Conservation (phyloP, 1,140 invertebrate species). For the Drosophila repletoides region DNA sequence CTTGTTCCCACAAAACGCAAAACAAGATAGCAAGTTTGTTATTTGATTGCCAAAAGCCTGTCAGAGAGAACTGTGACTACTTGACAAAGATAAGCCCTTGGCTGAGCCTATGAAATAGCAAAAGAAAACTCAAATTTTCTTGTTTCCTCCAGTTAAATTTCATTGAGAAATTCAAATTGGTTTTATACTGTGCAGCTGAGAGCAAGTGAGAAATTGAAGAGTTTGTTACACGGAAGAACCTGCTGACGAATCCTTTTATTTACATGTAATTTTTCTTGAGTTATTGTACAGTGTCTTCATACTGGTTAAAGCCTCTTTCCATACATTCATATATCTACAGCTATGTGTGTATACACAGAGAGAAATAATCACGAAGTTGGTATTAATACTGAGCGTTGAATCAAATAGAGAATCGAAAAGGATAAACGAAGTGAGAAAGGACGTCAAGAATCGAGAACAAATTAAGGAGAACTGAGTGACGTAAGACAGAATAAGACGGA, state of each 20-base stretch:
- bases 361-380: too few relatives aligned
- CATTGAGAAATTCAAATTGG: conserved; percentile 4
- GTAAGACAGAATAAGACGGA: too few relatives aligned
- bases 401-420: too few relatives aligned
- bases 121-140: neutral
- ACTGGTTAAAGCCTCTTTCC: conserved; percentile 10
- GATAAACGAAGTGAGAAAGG: too few relatives aligned
- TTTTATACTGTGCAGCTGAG: too few relatives aligned
- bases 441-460: too few relatives aligned
- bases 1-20: conserved; percentile 17
- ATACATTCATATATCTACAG: too few relatives aligned
- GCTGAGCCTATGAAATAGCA: neutral
- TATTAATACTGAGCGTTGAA: too few relatives aligned
- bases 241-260: conserved; percentile 18
- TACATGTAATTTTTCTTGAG: conserved; percentile 4
- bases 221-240: conserved; percentile 6
- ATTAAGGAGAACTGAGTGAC: too few relatives aligned
- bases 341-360: neutral
- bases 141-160: conserved; percentile 12
- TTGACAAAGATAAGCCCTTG: conserved; percentile 7
- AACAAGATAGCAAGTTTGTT: conserved; percentile 51
- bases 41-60: conserved; percentile 58
- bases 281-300: conserved; percentile 24
- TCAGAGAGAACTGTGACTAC: conserved; percentile 37
- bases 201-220: conserved; percentile 21